phyloP scores from a whole-genome alignment of 1,140 invertebrate genomes.

The Drosophila oshimai region DNA sequence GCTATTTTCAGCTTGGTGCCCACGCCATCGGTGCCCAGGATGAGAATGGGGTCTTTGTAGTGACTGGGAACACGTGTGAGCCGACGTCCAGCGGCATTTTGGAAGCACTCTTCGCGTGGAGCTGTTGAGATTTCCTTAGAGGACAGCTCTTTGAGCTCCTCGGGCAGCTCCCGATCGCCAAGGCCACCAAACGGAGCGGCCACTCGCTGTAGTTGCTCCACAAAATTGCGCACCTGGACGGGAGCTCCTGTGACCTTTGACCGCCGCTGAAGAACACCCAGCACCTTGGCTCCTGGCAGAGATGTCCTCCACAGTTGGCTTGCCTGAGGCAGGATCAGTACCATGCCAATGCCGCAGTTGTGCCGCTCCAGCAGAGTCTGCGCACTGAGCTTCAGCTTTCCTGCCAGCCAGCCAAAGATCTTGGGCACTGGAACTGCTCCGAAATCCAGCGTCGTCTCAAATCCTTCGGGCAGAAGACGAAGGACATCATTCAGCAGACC shows the following conservation, averaged over 20 bases:
- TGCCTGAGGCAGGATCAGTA: conserved; percentile 86
- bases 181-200: conserved; percentile 41
- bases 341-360: conserved; percentile 96
- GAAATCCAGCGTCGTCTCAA: conserved; percentile 89
- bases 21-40: conserved; percentile 97
- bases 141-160: conserved; percentile 16
- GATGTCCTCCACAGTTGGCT: conserved; percentile 48
- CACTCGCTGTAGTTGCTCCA: conserved; percentile 44
- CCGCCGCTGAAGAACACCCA: conserved; percentile 55
- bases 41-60: conserved; percentile 92
- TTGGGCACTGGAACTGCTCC: conserved; percentile 88
- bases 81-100: conserved; percentile 47
- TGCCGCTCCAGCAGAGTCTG: conserved; percentile 93
- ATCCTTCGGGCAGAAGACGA: conserved; percentile 87
- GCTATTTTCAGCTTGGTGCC: conserved; percentile 98
- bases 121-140: neutral
- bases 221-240: conserved; percentile 68
- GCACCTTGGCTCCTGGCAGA: conserved; percentile 63
- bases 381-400: conserved; percentile 87
- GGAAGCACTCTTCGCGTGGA: conserved; percentile 43
- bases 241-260: neutral
- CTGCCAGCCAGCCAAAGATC: conserved; percentile 86
- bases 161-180: conserved; percentile 4
- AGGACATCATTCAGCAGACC: conserved; percentile 96
- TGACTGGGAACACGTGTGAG: conserved; percentile 65